These are phyloP conservation scores for Drosophila paulistorum DNA, from an alignment of 1,140 invertebrate species.

Conservation along the genomic window DNA sequence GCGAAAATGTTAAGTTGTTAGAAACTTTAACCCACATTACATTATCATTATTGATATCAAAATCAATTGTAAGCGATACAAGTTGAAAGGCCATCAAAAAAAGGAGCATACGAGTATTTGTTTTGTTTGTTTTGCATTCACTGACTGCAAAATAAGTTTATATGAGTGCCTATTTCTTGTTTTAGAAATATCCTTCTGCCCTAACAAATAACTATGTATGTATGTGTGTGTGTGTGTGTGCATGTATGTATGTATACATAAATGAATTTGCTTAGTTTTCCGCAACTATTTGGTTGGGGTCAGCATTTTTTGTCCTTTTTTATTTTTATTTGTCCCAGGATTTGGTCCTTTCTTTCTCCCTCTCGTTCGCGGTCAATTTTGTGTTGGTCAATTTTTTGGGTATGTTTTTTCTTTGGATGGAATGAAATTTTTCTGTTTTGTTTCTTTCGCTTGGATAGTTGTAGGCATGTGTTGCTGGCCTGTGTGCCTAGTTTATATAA, in stretches of 20 bases:
- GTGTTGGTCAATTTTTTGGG: constrained; percentile 44
- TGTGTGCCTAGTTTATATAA: constrained; percentile 29
- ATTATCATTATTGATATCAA: neutral
- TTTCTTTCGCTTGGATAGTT: neutral
- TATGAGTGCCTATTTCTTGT: neutral
- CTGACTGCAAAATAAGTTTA: neutral
- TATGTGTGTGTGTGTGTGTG: neutral
- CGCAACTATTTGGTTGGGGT: constrained; percentile 2
- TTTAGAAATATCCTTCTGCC: neutral
- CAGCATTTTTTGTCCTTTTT: neutral
- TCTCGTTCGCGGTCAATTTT: constrained; percentile 28
- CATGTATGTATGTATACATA: neutral
- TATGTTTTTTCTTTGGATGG: constrained; percentile 10
- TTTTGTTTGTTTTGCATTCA: neutral
- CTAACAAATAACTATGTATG: neutral
- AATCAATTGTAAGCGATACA: constrained; percentile 1
- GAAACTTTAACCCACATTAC: neutral
- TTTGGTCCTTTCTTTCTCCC: neutral
- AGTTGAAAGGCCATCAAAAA: neutral
- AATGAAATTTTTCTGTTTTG: neutral
- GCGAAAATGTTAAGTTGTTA: too few species aligned
- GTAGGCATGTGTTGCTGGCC: constrained; percentile 2
- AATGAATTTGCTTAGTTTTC: constrained; percentile 1
- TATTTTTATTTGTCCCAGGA: neutral
- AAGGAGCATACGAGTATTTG: neutral